Evolutionary conservation across 2,113 vertebrate species (phyloP).

Genomic region (Scartelaos histophorus): DNA sequence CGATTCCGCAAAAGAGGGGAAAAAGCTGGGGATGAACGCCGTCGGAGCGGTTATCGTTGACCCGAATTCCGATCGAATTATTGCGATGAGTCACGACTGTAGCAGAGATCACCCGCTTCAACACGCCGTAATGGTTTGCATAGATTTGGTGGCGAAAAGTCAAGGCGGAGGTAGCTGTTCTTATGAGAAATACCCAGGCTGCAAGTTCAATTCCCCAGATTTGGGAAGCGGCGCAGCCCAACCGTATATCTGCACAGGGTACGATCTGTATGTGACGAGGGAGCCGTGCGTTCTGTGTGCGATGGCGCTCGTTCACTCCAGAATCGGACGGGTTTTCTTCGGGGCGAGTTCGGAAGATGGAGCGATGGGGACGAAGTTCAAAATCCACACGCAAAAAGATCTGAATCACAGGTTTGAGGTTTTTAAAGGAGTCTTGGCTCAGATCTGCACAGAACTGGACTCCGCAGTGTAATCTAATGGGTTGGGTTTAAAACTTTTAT

Average conservation of each 20-base stretch:
- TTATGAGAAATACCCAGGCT: constrained; percentile 66
- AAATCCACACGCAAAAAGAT: constrained; percentile 80
- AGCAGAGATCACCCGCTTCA: constrained; percentile 70
- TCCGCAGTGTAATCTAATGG: not conserved
- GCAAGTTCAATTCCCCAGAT: constrained; percentile 35
- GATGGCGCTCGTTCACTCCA: constrained; percentile 88
- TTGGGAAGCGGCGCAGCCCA: not conserved
- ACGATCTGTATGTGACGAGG: constrained; percentile 84
- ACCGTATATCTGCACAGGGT: constrained; percentile 87
- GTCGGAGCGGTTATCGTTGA: constrained; percentile 82
- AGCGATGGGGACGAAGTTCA: constrained; percentile 80
- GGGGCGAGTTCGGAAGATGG: constrained; percentile 75
- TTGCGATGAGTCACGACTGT: constrained; percentile 83
- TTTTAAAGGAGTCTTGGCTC: constrained; percentile 78
- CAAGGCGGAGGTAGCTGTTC: constrained; percentile 81
- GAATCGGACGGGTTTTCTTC: constrained; percentile 85
- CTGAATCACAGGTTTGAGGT: constrained; percentile 88
- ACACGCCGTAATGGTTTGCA: constrained; percentile 86
- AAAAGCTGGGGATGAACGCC: constrained; percentile 65
- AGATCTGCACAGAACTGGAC: constrained; percentile 71
- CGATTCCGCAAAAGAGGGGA: constrained; percentile 67
- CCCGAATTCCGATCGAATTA: constrained; percentile 59
- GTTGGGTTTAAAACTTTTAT: no score
- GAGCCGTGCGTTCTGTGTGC: constrained; percentile 90
- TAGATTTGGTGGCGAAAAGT: constrained; percentile 83